A percentile compares a stretch with the other conserved stretches of the same genome.
Evolutionary conservation across 2,888 invertebrate genomes (phyloP).

Genomic region (Epinotia brunnichana): DNA sequence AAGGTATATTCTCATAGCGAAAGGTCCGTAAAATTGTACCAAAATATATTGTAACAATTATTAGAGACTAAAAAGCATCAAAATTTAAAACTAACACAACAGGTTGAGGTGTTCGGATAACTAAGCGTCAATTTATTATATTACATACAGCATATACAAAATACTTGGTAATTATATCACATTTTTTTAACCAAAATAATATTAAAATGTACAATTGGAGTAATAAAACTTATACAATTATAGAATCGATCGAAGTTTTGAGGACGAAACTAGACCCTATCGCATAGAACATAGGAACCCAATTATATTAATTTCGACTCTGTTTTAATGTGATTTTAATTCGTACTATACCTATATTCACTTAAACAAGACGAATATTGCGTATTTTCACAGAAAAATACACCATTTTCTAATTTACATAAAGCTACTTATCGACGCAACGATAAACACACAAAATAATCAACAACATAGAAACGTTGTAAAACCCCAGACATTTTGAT

Average conservation of each 20-base stretch:
- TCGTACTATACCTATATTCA: neutral
- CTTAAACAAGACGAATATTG: neutral
- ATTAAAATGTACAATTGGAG: neutral
- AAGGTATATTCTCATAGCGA: constrained; percentile 1
- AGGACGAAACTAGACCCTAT: neutral
- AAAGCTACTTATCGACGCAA: no score
- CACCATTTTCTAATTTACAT: no score
- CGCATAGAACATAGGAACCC: neutral
- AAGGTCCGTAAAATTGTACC: neutral
- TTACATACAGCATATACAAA: constrained; percentile 27
- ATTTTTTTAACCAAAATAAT: constrained; percentile 20
- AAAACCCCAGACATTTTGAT: no score
- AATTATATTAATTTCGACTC: neutral
- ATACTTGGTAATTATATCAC: constrained; percentile 42
- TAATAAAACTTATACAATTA: no score
- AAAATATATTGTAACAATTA: constrained; percentile 22
- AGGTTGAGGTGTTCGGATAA: constrained; percentile 23
- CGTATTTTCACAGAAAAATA: no score
- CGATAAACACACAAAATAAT: no score
- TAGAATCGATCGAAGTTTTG: no score
- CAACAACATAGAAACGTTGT: no score
- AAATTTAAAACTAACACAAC: constrained; percentile 38
- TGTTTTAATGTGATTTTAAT: neutral
- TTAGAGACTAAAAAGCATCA: constrained; percentile 20
- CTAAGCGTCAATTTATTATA: constrained; percentile 18